Conservation (phyloP, 2,113 vertebrate species). For the Oenanthe oenanthe region DNA sequence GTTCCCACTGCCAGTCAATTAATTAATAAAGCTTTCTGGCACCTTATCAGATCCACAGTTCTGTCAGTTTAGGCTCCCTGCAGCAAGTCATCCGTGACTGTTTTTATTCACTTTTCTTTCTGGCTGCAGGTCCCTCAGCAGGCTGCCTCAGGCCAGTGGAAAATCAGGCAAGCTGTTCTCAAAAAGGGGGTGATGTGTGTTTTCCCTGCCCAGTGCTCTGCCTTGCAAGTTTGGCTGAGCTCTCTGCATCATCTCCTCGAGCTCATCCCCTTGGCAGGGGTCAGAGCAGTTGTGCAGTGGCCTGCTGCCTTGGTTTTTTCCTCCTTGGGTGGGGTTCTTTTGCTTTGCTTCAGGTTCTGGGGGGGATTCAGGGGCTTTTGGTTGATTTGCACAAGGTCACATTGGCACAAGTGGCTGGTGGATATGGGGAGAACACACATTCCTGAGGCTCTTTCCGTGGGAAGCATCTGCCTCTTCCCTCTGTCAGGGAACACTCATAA, state of each 20-base stretch:
- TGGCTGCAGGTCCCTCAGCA: not conserved
- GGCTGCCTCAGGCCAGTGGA: not conserved
- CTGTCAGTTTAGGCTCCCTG: not conserved
- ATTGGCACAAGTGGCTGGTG: not conserved
- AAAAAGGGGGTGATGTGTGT: not conserved
- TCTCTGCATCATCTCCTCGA: not conserved
- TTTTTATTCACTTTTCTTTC: not conserved
- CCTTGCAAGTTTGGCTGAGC: not conserved
- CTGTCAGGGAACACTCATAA: not conserved
- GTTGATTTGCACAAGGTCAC: not conserved
- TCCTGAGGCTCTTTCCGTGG: not conserved
- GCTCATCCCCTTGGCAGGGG: not conserved
- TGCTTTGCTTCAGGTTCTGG: not conserved
- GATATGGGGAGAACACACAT: fast-evolving
- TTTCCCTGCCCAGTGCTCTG: not conserved
- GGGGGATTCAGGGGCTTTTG: fast-evolving
- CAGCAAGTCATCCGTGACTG: fast-evolving
- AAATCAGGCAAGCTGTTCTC: not conserved
- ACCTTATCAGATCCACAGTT: not conserved
- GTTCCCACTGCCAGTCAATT: not conserved
- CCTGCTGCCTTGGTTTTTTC: not conserved
- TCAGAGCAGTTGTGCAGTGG: not conserved
- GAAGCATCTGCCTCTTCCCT: not conserved
- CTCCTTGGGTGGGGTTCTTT: not conserved
- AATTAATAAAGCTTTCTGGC: not conserved